Base-by-base conservation (phyloP, 2,888 invertebrate species). In the Mesochorus sp. region DNA sequence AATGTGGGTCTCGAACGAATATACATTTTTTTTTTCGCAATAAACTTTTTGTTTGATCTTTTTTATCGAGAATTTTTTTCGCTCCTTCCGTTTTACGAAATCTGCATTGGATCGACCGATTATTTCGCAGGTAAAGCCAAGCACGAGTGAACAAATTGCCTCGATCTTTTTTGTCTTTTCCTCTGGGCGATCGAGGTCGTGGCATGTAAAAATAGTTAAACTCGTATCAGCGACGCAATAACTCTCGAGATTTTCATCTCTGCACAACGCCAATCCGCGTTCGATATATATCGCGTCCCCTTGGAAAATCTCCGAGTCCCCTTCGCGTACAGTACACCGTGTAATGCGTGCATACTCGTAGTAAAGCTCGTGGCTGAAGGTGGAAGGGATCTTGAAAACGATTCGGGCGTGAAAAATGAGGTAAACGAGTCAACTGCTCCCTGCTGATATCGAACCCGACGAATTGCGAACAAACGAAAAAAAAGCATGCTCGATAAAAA, bases 141-240 rank as follows among this genome's bases (percentile, higher is more conserved):
- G 37, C 57, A 37, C 53, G 12, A 73, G 17, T 8, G 37, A 61
- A 34, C 51, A 53, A 34, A 59, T 75, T 61, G 12, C 72, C 71
- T 49, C 62, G 62, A 78, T 51, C 57, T 59, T 78, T 70, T 39
- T 64, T 67, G 26, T 6, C n/a, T 24, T 49, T 21, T 39, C 53
- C 31, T 53, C 78, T 70, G 28, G 53, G 74, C 37, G 53, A 51
- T 26, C 70, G 78, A 78, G 78, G 78, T 78, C 74, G 51, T 8
- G 17, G 37, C 34, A 59, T 59, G 78, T 70, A 71, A 78, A 78
- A 70, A 70, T 78, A 70, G 61, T 67, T 51, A 28, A 68, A 70
- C 59, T 70, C 71, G 57, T 17, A 62, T 55, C 61, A 19, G 0
- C 68, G 64, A 64, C 57, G 68, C 57, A 67, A 57, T 73, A 34